A percentile compares a stretch with the other conserved stretches of the same genome.
Conservation (phyloP, 2,888 invertebrate species). For the Melinaea menophilus region DNA sequence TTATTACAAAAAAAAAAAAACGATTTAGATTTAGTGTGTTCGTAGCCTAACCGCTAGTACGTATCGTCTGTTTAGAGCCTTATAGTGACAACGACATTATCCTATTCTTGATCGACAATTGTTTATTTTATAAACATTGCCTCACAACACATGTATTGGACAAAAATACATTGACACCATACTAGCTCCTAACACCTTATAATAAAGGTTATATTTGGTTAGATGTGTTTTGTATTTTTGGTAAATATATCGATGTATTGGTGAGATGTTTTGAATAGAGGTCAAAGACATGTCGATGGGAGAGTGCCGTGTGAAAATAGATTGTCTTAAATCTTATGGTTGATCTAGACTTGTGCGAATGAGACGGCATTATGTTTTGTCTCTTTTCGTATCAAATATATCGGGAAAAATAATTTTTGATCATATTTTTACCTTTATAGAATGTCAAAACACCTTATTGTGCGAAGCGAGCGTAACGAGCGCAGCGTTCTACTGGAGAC, state of each 20-base stretch:
- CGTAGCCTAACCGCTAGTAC: background rate
- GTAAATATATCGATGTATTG: conserved; percentile 36
- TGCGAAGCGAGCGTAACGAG: no score
- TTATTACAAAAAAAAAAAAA: no score
- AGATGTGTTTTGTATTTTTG: conserved; percentile 9
- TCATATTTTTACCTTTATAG: no score
- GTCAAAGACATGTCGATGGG: conserved; percentile 54
- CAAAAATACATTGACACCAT: background rate
- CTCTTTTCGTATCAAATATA: no score
- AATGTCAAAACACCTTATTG: no score
- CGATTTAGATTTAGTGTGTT: background rate
- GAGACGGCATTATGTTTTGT: no score
- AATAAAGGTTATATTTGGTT: conserved; percentile 23
- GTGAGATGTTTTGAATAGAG: conserved; percentile 62
- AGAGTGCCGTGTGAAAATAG: conserved; percentile 41
- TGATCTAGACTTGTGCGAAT: conserved; percentile 14
- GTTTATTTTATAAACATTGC: conserved; percentile 65
- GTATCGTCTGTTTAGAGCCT: conserved; percentile 53
- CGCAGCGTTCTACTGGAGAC: no score
- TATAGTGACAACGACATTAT: conserved; percentile 68
- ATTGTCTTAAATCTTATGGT: conserved; percentile 28
- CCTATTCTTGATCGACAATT: conserved; percentile 65
- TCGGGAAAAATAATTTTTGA: no score
- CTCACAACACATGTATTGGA: conserved; percentile 18
- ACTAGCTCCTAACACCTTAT: conserved; percentile 14